Conservation (phyloP, 2,888 invertebrate species). For the Caenorhabditis angaria region DNA sequence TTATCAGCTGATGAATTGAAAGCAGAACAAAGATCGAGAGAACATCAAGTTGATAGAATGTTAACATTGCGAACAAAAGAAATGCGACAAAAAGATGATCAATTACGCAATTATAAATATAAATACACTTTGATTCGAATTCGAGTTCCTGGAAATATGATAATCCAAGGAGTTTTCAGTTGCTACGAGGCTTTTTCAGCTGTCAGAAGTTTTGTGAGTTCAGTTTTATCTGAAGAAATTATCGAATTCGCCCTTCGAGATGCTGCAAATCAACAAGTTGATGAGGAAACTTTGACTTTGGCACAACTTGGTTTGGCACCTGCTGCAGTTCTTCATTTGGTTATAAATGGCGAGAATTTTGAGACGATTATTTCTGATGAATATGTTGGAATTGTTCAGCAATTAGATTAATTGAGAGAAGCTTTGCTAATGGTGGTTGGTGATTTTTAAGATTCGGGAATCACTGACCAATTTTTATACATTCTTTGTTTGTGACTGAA, state of each 20-base stretch:
- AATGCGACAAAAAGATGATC: slow-evolving; percentile 90
- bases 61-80: slow-evolving; percentile 90
- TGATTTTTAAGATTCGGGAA: neutral
- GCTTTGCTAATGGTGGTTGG: neutral
- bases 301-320: slow-evolving; percentile 85
- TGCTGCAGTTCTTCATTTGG: slow-evolving; percentile 83
- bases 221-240: slow-evolving; percentile 20
- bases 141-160: slow-evolving; percentile 81
- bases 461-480: too few relatives aligned
- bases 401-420: slow-evolving; percentile 7
- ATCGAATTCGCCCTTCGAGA: slow-evolving; percentile 45
- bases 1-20: slow-evolving; percentile 83
- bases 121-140: slow-evolving; percentile 86
- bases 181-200: slow-evolving; percentile 54
- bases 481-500: too few relatives aligned
- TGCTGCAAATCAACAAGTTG: slow-evolving; percentile 20
- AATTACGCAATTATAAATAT: slow-evolving; percentile 83
- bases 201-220: slow-evolving; percentile 55
- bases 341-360: slow-evolving; percentile 73
- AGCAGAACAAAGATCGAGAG: slow-evolving; percentile 52
- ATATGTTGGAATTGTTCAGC: slow-evolving; percentile 7
- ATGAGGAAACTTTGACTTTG: slow-evolving; percentile 79
- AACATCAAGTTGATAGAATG: slow-evolving; percentile 50
- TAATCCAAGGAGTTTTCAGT: slow-evolving; percentile 64
- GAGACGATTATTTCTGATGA: slow-evolving; percentile 13